Percentiles rank a stretch among this genome's conserved stretches.
phyloP scores from a whole-genome alignment of 1,140 invertebrate genomes.

The Aricia agestis region DNA sequence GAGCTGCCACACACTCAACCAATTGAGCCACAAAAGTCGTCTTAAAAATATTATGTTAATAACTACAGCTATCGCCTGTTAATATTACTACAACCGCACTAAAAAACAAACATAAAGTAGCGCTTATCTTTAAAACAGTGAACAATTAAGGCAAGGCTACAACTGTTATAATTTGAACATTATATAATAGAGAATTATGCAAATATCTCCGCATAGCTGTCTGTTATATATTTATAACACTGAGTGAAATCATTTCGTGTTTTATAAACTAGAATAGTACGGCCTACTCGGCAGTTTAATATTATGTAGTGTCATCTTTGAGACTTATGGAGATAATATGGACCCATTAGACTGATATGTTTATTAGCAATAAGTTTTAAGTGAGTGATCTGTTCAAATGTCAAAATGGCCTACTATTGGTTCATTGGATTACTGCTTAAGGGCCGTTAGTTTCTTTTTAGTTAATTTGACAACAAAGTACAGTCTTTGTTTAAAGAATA shows the following conservation, averaged over 20 bases:
- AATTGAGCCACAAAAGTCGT: too few species aligned
- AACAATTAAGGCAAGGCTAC: slow-evolving; percentile 3
- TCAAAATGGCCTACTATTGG: too few species aligned
- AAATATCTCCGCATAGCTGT: not conserved
- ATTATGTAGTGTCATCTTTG: not conserved
- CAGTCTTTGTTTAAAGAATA: too few species aligned
- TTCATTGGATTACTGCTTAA: too few species aligned
- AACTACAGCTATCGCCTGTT: not conserved
- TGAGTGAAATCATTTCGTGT: not conserved
- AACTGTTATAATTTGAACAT: slow-evolving; percentile 1
- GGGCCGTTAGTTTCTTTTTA: too few species aligned
- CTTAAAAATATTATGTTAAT: too few species aligned
- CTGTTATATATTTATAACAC: not conserved
- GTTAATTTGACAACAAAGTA: too few species aligned
- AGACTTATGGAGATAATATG: too few species aligned
- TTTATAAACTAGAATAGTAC: not conserved
- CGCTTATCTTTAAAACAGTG: not conserved
- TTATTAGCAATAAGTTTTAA: too few species aligned
- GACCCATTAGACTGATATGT: too few species aligned
- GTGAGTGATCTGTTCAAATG: too few species aligned
- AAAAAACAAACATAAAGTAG: not conserved
- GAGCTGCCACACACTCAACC: too few species aligned
- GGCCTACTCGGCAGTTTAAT: not conserved
- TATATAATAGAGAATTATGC: slow-evolving; percentile 11
- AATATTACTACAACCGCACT: not conserved